Conservation (phyloP, 2,113 vertebrate genomes). For the Daboia siamensis region DNA sequence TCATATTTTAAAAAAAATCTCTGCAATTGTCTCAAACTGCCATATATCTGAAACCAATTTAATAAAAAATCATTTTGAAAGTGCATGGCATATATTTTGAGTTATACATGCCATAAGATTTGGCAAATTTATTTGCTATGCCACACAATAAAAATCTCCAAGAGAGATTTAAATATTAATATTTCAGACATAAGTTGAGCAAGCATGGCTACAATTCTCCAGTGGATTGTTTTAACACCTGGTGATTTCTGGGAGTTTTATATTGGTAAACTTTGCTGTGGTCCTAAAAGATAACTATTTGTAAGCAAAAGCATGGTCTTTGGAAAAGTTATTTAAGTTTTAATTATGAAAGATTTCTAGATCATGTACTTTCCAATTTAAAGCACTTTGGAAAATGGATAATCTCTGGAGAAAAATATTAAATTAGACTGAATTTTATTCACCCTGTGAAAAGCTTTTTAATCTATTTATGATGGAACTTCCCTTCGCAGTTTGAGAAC, state of each 20-base stretch:
- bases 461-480: too few relatives aligned
- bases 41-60: conserved; percentile 38
- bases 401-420: not conserved
- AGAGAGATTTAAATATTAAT: conserved; percentile 38
- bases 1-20: conserved; percentile 2
- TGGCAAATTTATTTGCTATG: conserved; percentile 67
- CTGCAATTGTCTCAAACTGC: conserved; percentile 46
- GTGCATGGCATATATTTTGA: conserved; percentile 52
- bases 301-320: not conserved
- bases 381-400: not conserved
- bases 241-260: not conserved
- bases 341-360: not conserved
- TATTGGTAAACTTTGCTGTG: not conserved
- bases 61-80: conserved; percentile 53
- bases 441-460: not conserved
- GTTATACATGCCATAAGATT: conserved; percentile 40
- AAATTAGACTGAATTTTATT: not conserved
- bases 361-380: not conserved
- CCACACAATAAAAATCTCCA: conserved; percentile 67
- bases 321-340: not conserved
- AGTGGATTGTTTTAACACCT: not conserved
- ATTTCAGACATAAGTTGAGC: not conserved
- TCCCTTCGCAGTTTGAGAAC: not conserved
- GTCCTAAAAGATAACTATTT: not conserved
- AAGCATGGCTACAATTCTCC: not conserved